Evolutionary conservation across 2,888 invertebrate genomes (phyloP), one percentile per base, ranked within the genome.

Genomic region (Miltochrista miniata): DNA sequence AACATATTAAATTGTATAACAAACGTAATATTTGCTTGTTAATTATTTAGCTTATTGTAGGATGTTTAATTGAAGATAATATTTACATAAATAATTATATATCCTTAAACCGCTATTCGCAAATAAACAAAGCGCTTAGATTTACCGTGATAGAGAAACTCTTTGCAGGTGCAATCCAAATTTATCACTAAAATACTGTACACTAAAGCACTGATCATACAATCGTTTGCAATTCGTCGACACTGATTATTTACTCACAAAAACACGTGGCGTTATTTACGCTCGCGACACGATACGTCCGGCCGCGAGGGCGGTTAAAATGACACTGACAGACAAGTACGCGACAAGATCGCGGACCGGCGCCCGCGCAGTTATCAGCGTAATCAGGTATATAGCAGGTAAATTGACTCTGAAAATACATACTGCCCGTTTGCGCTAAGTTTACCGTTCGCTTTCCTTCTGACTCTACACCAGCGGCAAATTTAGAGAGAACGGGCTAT

Each of bases 231-330:
- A 58, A 63, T 56, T 63, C 54, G 57, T 65, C 59, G 61, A 61
- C 77, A 74, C 74, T 71, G 68, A 61, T 31, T 85, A 85, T 85
- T 87, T 86, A 85, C 85, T 79, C 83, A 86, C 85, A 86, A 83
- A 31, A 77, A 76, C 85, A 83, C 85, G 85, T 84, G 81, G 74
- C 61, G 64, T 45, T 59, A 59, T 55, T 44, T 51, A 52, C 45
- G 43, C 45, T 51, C 45, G 59, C 60, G 63, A 71, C 60, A 46
- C 58, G 59, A 59, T 40, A 72, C 85, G 83, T 77, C 79, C 79
- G 76, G 54, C 41, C 81, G 70, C 72, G 59, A 46, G 71, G 73
- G 64, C 76, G 74, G 65, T 65, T 65, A 59, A 55, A 77, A 61
- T 81, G 81, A 84, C 78, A 87, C 87, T 87, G 80, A 77, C 71